Conservation (phyloP, 2,113 vertebrate genomes). For the Merops nubicus region DNA sequence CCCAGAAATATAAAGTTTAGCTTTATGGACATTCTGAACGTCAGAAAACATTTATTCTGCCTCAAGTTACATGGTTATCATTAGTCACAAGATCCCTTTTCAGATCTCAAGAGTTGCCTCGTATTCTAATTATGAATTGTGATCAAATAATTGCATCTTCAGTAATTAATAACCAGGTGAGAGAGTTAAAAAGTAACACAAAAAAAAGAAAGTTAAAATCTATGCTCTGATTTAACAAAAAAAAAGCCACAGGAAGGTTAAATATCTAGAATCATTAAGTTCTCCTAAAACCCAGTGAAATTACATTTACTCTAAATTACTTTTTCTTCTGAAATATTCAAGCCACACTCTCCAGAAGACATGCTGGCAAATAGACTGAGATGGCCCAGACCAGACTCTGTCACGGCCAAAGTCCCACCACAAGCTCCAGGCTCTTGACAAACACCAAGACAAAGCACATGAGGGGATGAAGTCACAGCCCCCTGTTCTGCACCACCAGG, state of each 20-base stretch:
- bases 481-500: not conserved
- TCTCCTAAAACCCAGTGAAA: not conserved
- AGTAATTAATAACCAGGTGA: not conserved
- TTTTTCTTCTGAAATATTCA: not conserved
- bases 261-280: not conserved
- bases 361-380: too few relatives aligned
- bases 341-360: not conserved
- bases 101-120: not conserved
- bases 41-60: not conserved
- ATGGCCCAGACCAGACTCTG: not conserved
- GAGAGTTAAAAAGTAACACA: not conserved
- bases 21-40: not conserved
- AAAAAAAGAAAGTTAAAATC: not conserved
- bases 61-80: not conserved
- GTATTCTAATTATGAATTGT: not conserved
- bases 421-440: not conserved
- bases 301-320: not conserved
- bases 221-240: not conserved
- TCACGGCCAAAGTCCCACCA: not conserved
- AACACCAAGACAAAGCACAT: not conserved
- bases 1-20: not conserved
- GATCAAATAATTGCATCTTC: not conserved
- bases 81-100: not conserved
- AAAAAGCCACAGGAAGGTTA: not conserved
- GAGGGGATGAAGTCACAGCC: not conserved